Conservation (phyloP, 1,140 invertebrate genomes). For the Halictus rubicundus region DNA sequence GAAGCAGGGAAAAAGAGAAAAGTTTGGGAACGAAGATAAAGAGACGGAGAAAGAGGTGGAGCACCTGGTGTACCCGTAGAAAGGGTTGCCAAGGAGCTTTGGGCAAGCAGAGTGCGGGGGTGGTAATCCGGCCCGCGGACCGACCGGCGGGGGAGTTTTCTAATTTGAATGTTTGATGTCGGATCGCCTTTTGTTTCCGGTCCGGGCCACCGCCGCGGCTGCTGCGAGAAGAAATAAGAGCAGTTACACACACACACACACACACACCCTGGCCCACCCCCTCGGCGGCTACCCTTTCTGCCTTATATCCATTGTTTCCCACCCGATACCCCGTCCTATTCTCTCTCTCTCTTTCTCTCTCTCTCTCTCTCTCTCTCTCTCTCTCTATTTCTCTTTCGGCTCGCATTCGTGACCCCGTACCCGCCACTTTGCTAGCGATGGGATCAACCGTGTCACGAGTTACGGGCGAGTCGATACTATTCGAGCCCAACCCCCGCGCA, state of each 20-base stretch:
- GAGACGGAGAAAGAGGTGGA: neutral
- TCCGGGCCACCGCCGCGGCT: conserved; percentile 15
- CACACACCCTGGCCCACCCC: neutral
- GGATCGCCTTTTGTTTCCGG: conserved; percentile 65
- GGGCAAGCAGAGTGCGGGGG: conserved; percentile 8
- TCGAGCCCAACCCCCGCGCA: neutral
- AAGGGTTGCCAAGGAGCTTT: conserved; percentile 9
- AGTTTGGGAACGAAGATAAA: neutral
- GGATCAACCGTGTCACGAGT: conserved; percentile 5
- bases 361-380: no score
- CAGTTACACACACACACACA: conserved; percentile 46
- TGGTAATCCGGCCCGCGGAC: conserved; percentile 52
- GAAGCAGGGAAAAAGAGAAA: no score
- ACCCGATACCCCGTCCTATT: conserved; percentile 28
- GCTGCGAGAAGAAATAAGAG: conserved; percentile 55
- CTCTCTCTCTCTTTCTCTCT: no score
- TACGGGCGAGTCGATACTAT: neutral
- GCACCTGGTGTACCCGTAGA: no score
- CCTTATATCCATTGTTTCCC: conserved; percentile 57
- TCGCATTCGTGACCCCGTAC: conserved; percentile 55
- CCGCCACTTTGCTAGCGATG: conserved; percentile 25
- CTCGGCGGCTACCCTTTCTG: conserved; percentile 46
- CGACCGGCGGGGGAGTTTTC: conserved; percentile 59
- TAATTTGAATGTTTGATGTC: conserved; percentile 72
- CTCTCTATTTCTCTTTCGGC: conserved; percentile 19